Evolutionary conservation across 1,140 invertebrate species (phyloP).

Genomic region (Drosophila biarmipes): DNA sequence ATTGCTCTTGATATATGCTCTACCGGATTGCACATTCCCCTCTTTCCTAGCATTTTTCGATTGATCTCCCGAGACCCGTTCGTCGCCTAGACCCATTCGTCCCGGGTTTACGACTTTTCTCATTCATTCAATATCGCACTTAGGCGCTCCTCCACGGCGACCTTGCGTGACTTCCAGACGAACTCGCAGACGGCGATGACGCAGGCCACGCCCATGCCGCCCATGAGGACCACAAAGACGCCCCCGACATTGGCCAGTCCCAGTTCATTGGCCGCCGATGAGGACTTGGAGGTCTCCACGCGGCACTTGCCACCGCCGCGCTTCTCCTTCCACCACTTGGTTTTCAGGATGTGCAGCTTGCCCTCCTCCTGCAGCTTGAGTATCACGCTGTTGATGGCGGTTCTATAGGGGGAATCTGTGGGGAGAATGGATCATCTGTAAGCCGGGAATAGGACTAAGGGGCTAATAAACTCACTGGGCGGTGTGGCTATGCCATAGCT

Average conservation of each 20-base stretch:
- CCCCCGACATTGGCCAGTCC: constrained; percentile 97
- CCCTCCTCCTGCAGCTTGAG: constrained; percentile 97
- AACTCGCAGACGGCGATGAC: constrained; percentile 96
- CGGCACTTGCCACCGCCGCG: constrained; percentile 92
- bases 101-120: constrained; percentile 80
- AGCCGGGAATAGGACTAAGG: background rate
- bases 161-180: constrained; percentile 96
- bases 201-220: constrained; percentile 94
- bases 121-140: constrained; percentile 85
- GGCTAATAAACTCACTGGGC: constrained; percentile 88
- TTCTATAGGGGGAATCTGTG: constrained; percentile 93
- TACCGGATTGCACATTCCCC: constrained; percentile 27
- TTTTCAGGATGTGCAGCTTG: constrained; percentile 95
- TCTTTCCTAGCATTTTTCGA: constrained; percentile 19
- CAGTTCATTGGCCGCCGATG: constrained; percentile 92
- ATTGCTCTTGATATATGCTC: constrained; percentile 47
- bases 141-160: constrained; percentile 95
- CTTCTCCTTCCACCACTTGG: constrained; percentile 98
- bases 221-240: constrained; percentile 97
- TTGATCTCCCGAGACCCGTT: constrained; percentile 26
- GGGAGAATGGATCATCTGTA: constrained; percentile 44
- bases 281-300: constrained; percentile 93
- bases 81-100: constrained; percentile 72
- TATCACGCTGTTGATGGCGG: constrained; percentile 94
- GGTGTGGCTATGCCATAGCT: constrained; percentile 97